Conservation (phyloP, 2,797 vertebrate species). For the Otolemur crassicaudatus region DNA sequence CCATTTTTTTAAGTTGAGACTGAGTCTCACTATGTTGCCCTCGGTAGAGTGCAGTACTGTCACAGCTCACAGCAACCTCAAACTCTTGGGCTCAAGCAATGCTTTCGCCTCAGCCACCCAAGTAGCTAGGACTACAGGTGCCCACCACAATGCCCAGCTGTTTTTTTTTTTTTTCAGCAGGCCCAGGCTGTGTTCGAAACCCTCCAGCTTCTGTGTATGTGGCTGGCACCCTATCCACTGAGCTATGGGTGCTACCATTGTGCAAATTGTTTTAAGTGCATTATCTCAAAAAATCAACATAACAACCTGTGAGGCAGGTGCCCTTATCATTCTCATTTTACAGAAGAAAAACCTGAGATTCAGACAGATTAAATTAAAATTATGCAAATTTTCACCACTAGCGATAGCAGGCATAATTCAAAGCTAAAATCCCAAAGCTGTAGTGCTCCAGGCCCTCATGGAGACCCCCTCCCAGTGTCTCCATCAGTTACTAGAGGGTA, state of each 20-base stretch:
- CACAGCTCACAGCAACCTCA: too few species aligned
- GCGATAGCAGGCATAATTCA: neutral
- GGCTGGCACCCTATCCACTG: too few species aligned
- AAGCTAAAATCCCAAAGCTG: neutral
- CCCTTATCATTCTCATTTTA: slow-evolving; percentile 49
- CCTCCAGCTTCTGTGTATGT: too few species aligned
- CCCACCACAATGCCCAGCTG: too few species aligned
- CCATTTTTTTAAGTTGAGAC: too few species aligned
- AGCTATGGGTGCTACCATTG: neutral
- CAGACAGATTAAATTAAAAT: slow-evolving; percentile 19
- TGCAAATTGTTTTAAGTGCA: neutral
- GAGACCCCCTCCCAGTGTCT: neutral
- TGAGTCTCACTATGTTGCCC: too few species aligned
- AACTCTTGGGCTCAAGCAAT: too few species aligned
- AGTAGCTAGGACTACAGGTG: too few species aligned
- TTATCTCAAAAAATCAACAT: slow-evolving; percentile 40
- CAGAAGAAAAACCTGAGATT: slow-evolving; percentile 15
- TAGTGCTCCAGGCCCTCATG: neutral
- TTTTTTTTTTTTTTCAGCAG: too few species aligned
- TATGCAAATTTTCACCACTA: slow-evolving; percentile 15
- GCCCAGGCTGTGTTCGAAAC: too few species aligned
- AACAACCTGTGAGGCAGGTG: slow-evolving; percentile 34
- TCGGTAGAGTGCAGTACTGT: too few species aligned
- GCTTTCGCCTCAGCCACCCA: too few species aligned
- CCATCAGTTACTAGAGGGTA: neutral